Base-by-base conservation (phyloP, 2,888 invertebrate genomes). In the Agrypnus murinus region DNA sequence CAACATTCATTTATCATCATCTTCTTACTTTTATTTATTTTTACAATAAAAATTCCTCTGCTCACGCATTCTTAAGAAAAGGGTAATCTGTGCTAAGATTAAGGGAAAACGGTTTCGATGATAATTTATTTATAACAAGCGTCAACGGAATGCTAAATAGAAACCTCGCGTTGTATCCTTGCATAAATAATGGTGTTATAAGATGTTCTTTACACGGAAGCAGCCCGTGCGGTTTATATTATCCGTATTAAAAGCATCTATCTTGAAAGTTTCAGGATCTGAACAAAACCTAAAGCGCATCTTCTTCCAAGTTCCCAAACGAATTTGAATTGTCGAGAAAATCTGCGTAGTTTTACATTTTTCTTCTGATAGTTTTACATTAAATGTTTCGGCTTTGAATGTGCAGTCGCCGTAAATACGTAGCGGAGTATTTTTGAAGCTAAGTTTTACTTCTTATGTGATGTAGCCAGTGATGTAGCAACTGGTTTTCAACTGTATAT, bases 171-270 rank as follows among this genome's bases (percentile, higher is more conserved):
- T 25, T 25, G 25, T 25, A 25, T 25, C 25, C 25, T 43, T 43
- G 43, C 43, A 43, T 43, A 43, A 15, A 43, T 43, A 43, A 43
- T 43, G 43, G 1, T 43, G 43, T 43, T 43, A 1, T 43, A 43
- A 43, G 46, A 12, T 32, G 50, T 50, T 50, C 25, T 25, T 19
- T 48, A 19, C 19, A 32, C 31, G 32, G n/a, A 31, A 50, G 14
- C 25, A n/a, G 9, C 25, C n/a, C n/a, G n/a, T 48, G 48, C 14
- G 50, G 50, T 50, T 50, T 25, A 19, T 50, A 50, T 32, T 50
- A 50, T 50, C 5, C 19, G 32, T 31, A 19, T 8, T 50, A 31
- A 50, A 50, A 19, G 50, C 32, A 50, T 31, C 50, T 31, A 50
- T 50, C 14, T 31, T 10, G 31, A 31, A 32, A 50, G 50, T 19